phyloP scores from a whole-genome alignment of 2,888 invertebrate genomes.

The Acronicta psi region DNA sequence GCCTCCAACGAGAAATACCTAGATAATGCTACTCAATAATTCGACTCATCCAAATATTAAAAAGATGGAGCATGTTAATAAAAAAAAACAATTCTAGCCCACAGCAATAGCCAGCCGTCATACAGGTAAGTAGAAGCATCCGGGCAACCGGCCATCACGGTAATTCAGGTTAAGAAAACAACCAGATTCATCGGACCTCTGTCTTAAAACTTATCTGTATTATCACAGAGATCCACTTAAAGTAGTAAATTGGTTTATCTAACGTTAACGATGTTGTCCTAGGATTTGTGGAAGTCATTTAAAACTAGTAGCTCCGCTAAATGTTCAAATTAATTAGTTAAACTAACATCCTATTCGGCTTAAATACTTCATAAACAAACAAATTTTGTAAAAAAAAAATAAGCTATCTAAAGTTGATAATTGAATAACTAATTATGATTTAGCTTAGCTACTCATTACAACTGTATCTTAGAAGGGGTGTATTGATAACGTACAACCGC shows the following conservation, averaged over 20 bases:
- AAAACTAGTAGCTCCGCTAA: conserved; percentile 46
- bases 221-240: conserved; percentile 18
- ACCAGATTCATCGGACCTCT: conserved; percentile 51
- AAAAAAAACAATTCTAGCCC: conserved; percentile 38
- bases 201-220: conserved; percentile 12
- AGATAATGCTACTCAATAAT: too few species aligned
- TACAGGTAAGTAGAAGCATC: conserved; percentile 45
- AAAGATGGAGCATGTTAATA: conserved; percentile 2
- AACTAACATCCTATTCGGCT: conserved; percentile 1
- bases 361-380: conserved; percentile 26
- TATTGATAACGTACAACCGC: too few species aligned
- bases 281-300: conserved; percentile 53
- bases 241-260: conserved; percentile 56
- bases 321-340: conserved; percentile 40
- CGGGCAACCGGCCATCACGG: conserved; percentile 45
- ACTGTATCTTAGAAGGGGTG: too few species aligned
- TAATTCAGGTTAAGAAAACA: conserved; percentile 57
- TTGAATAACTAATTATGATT: too few species aligned
- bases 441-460: too few species aligned
- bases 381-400: too few species aligned
- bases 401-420: too few species aligned
- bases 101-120: conserved; percentile 23
- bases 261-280: conserved; percentile 62
- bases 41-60: not conserved
- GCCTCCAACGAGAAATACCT: too few species aligned